Percentiles rank a stretch among this genome's conserved stretches.
Evolutionary conservation across 2,113 vertebrate genomes (phyloP).

Genomic region (Oncorhynchus clarkii): DNA sequence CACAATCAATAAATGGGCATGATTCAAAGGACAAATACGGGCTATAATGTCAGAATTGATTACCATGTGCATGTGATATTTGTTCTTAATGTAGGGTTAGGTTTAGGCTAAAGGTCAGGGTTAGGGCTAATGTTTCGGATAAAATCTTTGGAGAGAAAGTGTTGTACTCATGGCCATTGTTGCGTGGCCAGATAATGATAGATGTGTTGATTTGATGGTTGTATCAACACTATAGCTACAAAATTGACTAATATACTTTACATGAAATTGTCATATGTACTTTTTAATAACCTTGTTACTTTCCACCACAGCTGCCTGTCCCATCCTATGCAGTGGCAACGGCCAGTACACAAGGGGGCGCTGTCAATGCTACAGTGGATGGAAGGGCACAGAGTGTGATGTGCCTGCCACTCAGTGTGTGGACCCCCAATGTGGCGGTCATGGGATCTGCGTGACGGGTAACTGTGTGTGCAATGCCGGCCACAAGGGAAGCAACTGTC

Average conservation of each 20-base stretch:
- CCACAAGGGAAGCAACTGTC: constrained; percentile 91
- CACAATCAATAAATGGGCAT: too few species aligned
- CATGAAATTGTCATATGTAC: neutral
- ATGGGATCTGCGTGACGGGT: constrained; percentile 91
- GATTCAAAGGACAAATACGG: too few species aligned
- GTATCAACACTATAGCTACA: too few species aligned
- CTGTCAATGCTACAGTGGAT: constrained; percentile 96
- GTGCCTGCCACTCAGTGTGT: constrained; percentile 87
- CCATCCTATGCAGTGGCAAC: constrained; percentile 92
- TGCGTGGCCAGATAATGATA: too few species aligned
- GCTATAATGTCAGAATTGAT: too few species aligned
- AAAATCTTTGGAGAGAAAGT: too few species aligned
- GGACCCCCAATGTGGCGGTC: constrained; percentile 88
- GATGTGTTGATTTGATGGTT: too few species aligned
- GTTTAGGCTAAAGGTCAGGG: too few species aligned
- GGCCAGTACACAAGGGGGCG: constrained; percentile 97
- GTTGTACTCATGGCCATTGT: too few species aligned
- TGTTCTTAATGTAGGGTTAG: too few species aligned
- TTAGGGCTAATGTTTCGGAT: too few species aligned
- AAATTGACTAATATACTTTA: neutral
- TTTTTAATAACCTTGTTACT: neutral
- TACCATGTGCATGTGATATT: too few species aligned
- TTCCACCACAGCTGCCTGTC: constrained; percentile 77
- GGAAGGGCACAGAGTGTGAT: constrained; percentile 97
- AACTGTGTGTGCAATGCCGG: constrained; percentile 92